phyloP scores from a whole-genome alignment of 2,797 vertebrate species.

The Anguilla megastoma region DNA sequence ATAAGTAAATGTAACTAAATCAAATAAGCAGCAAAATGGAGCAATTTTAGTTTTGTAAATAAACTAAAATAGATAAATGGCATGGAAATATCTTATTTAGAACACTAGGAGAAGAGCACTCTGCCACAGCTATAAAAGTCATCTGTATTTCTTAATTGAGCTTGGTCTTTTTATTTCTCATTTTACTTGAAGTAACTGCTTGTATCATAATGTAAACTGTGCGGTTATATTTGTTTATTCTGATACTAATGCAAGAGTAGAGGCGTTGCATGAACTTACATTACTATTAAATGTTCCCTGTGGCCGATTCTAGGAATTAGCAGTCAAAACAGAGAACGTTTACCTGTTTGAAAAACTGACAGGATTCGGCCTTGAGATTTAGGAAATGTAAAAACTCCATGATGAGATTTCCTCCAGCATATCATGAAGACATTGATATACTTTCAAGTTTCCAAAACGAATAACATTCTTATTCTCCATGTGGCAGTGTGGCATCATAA shows the following conservation, averaged over 20 bases:
- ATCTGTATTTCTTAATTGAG: too few relatives aligned
- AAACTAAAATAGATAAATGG: background rate
- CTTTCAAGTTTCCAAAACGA: background rate
- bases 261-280: background rate
- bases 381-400: background rate
- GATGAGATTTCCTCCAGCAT: background rate
- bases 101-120: background rate
- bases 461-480: background rate
- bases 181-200: background rate
- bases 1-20: background rate
- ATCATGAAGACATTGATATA: background rate
- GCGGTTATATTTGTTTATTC: background rate
- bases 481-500: background rate
- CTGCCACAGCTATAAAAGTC: background rate
- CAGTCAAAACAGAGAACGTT: background rate
- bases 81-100: too few relatives aligned
- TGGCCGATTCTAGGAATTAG: background rate
- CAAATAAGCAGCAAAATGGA: background rate
- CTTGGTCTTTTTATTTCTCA: background rate
- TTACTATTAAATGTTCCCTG: background rate
- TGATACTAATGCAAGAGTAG: background rate
- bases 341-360: background rate
- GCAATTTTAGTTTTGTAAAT: background rate
- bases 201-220: background rate
- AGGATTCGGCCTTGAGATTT: background rate